These are phyloP conservation scores for Drosophila ezoana DNA, from an alignment of 2,888 invertebrate genomes.

Conservation along the genomic window DNA sequence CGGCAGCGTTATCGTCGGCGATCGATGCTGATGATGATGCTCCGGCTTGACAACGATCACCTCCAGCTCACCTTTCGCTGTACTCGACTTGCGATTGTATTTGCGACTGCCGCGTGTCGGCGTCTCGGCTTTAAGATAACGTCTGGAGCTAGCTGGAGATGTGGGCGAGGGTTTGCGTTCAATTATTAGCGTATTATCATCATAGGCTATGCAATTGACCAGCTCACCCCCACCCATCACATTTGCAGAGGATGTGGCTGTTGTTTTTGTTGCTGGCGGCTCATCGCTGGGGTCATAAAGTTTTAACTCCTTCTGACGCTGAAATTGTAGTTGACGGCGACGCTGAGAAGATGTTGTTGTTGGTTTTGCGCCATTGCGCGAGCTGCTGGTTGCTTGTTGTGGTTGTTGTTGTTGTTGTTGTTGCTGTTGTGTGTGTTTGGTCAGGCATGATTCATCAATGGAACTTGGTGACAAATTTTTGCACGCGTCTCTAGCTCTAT, in stretches of 20 bases:
- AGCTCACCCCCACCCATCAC: conserved; percentile 65
- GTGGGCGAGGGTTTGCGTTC: conserved; percentile 71
- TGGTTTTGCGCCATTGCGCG: conserved; percentile 42
- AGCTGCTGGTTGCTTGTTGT: conserved; percentile 35
- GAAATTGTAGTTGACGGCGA: conserved; percentile 69
- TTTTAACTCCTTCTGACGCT: conserved; percentile 66
- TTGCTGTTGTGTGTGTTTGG: conserved; percentile 29
- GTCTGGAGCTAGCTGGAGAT: conserved; percentile 61
- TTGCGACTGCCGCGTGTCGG: conserved; percentile 68
- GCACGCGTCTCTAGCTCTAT: conserved; percentile 36
- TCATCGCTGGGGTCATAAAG: conserved; percentile 68
- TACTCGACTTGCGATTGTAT: conserved; percentile 65
- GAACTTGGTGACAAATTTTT: conserved; percentile 53
- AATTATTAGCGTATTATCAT: conserved; percentile 70
- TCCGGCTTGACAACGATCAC: conserved; percentile 62
- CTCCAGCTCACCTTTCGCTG: conserved; percentile 61
- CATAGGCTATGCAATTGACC: conserved; percentile 72
- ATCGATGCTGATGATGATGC: conserved; percentile 69
- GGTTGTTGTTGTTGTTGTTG: conserved; percentile 15
- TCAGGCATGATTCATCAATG: conserved; percentile 68
- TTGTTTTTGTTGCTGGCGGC: conserved; percentile 6
- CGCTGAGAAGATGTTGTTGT: conserved; percentile 61
- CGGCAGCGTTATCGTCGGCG: conserved; percentile 70
- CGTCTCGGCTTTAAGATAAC: conserved; percentile 67
- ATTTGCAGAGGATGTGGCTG: conserved; percentile 13